Conservation (phyloP, 1,140 invertebrate species). For the Formica exsecta region DNA sequence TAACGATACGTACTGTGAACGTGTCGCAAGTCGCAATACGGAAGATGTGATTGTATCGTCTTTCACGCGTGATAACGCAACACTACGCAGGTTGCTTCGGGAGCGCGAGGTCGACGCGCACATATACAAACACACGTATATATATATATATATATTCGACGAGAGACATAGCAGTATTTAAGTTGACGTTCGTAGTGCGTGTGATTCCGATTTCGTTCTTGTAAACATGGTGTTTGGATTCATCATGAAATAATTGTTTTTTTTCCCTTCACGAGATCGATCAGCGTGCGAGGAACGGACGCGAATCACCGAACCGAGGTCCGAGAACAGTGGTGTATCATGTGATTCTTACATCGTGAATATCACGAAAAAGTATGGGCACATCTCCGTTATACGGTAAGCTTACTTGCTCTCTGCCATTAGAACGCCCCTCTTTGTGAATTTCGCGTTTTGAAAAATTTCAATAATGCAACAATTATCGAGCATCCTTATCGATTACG, state of each 20-base stretch:
- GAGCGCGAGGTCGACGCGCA: too few species aligned
- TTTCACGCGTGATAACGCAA: constrained; percentile 9
- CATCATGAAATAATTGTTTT: constrained; percentile 57
- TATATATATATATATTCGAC: too few species aligned
- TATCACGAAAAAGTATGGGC: constrained; percentile 58
- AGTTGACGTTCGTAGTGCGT: constrained; percentile 63
- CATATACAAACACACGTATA: too few species aligned
- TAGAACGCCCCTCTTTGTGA: constrained; percentile 17
- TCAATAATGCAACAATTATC: background rate
- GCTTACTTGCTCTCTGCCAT: constrained; percentile 60
- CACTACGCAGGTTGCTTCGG: background rate
- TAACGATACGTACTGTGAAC: background rate
- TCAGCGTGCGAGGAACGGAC: background rate
- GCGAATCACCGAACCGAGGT: background rate
- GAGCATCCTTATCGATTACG: background rate
- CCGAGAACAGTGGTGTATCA: constrained; percentile 38
- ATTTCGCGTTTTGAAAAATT: constrained; percentile 18
- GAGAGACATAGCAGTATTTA: too few species aligned
- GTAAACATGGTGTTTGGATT: constrained; percentile 73
- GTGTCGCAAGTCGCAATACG: background rate
- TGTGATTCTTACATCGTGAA: constrained; percentile 60
- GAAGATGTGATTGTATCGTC: background rate
- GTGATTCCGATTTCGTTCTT: constrained; percentile 63
- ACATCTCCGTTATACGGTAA: constrained; percentile 63
- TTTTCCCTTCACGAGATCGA: constrained; percentile 7